phyloP scores from a whole-genome alignment of 2,888 invertebrate genomes.

The Agriopis leucophaearia region DNA sequence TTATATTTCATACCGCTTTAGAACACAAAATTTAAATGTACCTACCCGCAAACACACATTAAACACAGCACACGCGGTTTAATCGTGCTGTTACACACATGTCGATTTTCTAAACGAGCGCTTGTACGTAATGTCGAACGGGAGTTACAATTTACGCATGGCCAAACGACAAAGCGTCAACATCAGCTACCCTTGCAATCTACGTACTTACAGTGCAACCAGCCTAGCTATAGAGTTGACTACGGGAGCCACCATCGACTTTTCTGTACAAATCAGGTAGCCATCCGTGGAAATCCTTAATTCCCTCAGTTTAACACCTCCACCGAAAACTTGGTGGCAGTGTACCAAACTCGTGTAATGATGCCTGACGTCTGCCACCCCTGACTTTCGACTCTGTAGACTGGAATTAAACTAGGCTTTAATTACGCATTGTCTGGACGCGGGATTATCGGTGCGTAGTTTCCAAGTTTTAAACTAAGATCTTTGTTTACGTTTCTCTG shows the following conservation, averaged over 20 bases:
- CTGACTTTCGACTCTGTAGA: conserved; percentile 45
- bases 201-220: conserved; percentile 5
- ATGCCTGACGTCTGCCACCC: conserved; percentile 47
- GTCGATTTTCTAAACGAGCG: conserved; percentile 63
- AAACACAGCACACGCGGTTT: conserved; percentile 47
- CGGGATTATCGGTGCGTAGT: conserved; percentile 14
- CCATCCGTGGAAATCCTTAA: not conserved
- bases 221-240: not conserved
- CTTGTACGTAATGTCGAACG: conserved; percentile 55
- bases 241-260: not conserved
- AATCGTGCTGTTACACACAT: conserved; percentile 54
- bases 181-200: conserved; percentile 39
- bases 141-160: conserved; percentile 63
- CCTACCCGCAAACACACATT: conserved; percentile 33
- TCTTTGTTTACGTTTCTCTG: conserved; percentile 10
- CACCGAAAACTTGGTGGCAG: not conserved
- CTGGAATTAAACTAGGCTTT: conserved; percentile 36
- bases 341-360: conserved; percentile 44
- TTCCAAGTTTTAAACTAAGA: conserved; percentile 10
- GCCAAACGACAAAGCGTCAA: conserved; percentile 61
- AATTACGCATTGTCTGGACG: conserved; percentile 41
- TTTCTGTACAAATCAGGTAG: not conserved
- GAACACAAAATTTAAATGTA: conserved; percentile 28
- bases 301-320: not conserved
- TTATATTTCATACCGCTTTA: conserved; percentile 10